Conservation (phyloP, 2,888 invertebrate genomes). For the Xestoiulus laeticollis region DNA sequence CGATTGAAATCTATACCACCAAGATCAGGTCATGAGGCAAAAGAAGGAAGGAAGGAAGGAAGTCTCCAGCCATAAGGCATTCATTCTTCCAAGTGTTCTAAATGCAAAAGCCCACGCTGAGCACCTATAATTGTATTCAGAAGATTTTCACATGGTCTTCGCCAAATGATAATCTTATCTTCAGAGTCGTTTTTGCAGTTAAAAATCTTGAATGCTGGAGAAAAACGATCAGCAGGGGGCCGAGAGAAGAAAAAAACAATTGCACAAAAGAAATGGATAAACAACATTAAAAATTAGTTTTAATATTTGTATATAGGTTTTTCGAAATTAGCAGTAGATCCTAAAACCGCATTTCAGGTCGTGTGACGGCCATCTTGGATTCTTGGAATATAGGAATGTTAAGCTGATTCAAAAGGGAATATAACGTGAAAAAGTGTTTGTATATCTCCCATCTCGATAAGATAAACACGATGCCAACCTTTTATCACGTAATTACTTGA, state of each 20-base stretch:
- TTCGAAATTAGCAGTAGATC: neutral
- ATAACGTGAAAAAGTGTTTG: neutral
- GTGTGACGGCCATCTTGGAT: neutral
- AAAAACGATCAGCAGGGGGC: neutral
- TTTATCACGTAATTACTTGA: neutral
- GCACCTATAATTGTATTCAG: neutral
- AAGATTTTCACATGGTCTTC: constrained; percentile 21
- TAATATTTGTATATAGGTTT: neutral
- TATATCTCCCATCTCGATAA: neutral
- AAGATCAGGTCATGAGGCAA: constrained; percentile 6
- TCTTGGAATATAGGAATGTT: neutral
- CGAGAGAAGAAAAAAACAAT: neutral
- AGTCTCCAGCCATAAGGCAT: neutral
- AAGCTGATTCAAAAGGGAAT: neutral
- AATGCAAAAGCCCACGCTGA: neutral
- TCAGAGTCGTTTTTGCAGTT: neutral
- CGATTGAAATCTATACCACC: neutral
- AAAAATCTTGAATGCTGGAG: neutral
- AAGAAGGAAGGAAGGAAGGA: neutral
- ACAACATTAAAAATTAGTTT: constrained; percentile 24
- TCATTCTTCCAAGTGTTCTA: neutral
- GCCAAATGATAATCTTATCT: constrained; percentile 8
- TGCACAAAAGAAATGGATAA: neutral
- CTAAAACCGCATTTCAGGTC: neutral
- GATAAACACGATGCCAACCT: neutral